Evolutionary conservation across 2,888 invertebrate genomes (phyloP), one percentile per base, ranked within the genome.

Genomic region (Cataglyphis cursor): DNA sequence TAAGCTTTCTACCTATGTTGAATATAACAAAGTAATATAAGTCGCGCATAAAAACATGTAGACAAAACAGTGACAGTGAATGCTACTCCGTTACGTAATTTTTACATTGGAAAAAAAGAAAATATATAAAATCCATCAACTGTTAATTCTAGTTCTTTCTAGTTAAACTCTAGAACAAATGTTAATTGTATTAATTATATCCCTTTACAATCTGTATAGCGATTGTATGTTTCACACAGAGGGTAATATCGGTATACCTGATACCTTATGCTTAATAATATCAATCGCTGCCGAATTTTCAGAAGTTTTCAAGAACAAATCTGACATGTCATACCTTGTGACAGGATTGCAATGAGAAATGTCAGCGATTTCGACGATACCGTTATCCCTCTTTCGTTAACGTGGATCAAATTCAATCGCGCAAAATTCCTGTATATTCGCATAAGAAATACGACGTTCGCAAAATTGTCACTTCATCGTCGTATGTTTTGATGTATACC

Each of bases 391-490:
- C 41, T 59, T 48, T 5, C 10, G n/a, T 75, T 81, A 35, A 0
- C n/a, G 5, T 31, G 18, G n/a, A 31, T 48, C 18, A 51, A 38
- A 3, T n/a, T 44, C 51, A 51, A 31, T 44, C 44, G 28, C 74
- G 51, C 59, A 35, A 87, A 74, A 72, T 24, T 48, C 18, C 18
- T 21, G 18, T 28, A 74, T 72, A 54, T 54, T 61, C 54, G 31
- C 62, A 74, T 80, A 62, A 80, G 44, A 85, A 83, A 84, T 85
- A 83, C 68, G 62, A 85, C 81, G 74, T 66, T 89, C 59, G 54
- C 81, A 66, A 91, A 91, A 91, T 91, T 90, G 87, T 91, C 90
- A 91, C 87, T 90, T 92, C 86, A 92, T 90, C 90, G 83, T 90
- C 91, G 85, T 90, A 89, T 91, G 91, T 91, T 91, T 91, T 90